Evolutionary conservation across 2,888 invertebrate species (phyloP).

Genomic region (Zootermopsis nevadensis): DNA sequence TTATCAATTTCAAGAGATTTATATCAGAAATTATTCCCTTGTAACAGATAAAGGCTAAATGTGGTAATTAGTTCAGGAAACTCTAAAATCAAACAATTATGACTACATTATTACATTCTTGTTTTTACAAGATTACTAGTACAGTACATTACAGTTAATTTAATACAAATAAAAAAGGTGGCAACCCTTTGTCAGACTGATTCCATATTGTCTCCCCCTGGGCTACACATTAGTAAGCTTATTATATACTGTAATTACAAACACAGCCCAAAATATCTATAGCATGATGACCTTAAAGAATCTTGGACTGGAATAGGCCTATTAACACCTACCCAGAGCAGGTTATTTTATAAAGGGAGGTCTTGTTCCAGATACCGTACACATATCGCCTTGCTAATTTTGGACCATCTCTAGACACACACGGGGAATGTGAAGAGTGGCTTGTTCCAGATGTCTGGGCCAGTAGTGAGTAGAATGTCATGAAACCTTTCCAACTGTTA

Average conservation of each 20-base stretch:
- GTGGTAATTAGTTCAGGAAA: too few species aligned
- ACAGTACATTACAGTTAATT: too few species aligned
- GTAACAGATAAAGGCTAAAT: too few species aligned
- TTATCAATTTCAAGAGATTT: too few species aligned
- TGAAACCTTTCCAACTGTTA: constrained; percentile 6
- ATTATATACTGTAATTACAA: not conserved
- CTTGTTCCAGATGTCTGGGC: not conserved
- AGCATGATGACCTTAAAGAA: not conserved
- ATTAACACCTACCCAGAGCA: constrained; percentile 24
- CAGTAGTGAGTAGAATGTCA: constrained; percentile 1
- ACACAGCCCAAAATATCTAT: not conserved
- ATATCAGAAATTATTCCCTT: too few species aligned
- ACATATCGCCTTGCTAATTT: constrained; percentile 38
- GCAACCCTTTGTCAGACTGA: not conserved
- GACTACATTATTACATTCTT: too few species aligned
- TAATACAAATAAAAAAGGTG: not conserved
- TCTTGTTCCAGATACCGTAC: constrained; percentile 31
- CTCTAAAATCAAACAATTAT: too few species aligned
- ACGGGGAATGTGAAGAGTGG: constrained; percentile 18
- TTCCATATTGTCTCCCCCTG: not conserved
- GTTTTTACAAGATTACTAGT: too few species aligned
- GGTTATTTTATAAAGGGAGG: not conserved
- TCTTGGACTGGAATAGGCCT: constrained; percentile 22
- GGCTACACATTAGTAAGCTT: not conserved
- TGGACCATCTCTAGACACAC: constrained; percentile 43